Conservation (phyloP, 2,888 invertebrate genomes). For the Leptopilina drosophilae region DNA sequence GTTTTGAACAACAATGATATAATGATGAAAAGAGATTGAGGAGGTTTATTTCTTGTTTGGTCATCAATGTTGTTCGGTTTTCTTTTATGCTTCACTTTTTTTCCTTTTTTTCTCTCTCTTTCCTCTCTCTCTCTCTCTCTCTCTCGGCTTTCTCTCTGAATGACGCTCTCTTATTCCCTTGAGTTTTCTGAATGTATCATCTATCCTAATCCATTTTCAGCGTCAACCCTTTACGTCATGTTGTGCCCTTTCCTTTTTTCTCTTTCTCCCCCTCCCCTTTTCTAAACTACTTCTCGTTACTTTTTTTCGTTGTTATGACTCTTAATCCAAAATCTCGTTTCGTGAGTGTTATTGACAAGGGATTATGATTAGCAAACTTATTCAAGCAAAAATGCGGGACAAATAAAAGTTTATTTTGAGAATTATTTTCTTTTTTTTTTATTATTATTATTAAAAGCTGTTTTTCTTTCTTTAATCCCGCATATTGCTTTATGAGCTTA, state of each 20-base stretch:
- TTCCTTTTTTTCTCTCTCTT: too few relatives aligned
- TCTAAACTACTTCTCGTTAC: neutral
- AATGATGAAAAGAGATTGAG: conserved; percentile 32
- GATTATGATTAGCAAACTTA: conserved; percentile 22
- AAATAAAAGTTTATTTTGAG: conserved; percentile 1
- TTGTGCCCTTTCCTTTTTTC: neutral
- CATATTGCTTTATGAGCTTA: too few relatives aligned
- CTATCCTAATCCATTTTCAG: conserved; percentile 39
- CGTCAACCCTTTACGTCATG: conserved; percentile 35
- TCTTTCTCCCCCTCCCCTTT: neutral
- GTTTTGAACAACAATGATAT: neutral
- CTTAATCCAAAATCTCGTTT: conserved; percentile 36
- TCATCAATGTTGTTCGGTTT: conserved; percentile 16
- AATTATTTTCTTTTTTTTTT: neutral
- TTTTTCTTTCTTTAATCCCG: neutral
- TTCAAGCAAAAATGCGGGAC: neutral
- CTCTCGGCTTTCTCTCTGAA: too few relatives aligned
- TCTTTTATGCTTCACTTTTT: neutral
- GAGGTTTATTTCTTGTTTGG: conserved; percentile 35
- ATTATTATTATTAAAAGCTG: neutral
- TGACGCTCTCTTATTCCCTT: neutral
- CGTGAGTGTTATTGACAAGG: conserved; percentile 15
- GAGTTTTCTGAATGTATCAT: conserved; percentile 35
- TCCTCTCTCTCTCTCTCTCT: too few relatives aligned
- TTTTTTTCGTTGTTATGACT: conserved; percentile 17